Conservation (phyloP, 2,113 vertebrate genomes). For the Osmerus mordax region DNA sequence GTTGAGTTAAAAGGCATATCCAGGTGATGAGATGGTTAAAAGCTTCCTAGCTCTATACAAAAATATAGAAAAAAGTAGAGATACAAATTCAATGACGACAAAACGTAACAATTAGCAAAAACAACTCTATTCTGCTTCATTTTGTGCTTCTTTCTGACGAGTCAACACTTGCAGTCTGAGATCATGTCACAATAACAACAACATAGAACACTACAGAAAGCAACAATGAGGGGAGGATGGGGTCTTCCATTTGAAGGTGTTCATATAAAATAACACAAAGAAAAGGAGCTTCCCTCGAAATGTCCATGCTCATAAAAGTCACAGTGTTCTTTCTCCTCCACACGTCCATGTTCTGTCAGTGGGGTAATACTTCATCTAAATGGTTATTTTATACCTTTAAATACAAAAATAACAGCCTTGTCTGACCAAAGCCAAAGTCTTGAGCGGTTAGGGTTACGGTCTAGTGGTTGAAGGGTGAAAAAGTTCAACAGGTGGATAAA, state of each 20-base stretch:
- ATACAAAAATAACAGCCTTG: conserved; percentile 54
- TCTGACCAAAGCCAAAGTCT: conserved; percentile 11
- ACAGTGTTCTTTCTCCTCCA: conserved; percentile 35
- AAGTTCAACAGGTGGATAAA: conserved; percentile 17
- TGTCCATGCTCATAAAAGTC: conserved; percentile 47
- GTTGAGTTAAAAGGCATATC: too few species aligned
- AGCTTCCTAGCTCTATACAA: background rate
- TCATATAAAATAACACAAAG: too few species aligned
- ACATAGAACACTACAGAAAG: background rate
- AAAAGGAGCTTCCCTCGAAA: conserved; percentile 10
- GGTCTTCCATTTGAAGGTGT: background rate
- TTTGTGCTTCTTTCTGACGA: background rate
- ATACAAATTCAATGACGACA: conserved; percentile 1
- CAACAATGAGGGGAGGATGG: background rate
- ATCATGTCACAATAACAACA: background rate
- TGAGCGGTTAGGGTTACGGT: conserved; percentile 4
- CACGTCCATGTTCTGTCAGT: conserved; percentile 15
- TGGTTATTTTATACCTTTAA: conserved; percentile 26
- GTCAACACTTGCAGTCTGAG: background rate
- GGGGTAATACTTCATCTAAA: conserved; percentile 21
- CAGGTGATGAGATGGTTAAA: background rate
- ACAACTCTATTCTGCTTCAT: background rate
- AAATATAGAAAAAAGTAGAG: conserved; percentile 12
- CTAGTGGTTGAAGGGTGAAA: background rate
- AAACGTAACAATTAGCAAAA: background rate